These are phyloP conservation scores for Dendrocincla fuliginosa DNA, from an alignment of 2,797 vertebrate genomes.

Conservation along the genomic window DNA sequence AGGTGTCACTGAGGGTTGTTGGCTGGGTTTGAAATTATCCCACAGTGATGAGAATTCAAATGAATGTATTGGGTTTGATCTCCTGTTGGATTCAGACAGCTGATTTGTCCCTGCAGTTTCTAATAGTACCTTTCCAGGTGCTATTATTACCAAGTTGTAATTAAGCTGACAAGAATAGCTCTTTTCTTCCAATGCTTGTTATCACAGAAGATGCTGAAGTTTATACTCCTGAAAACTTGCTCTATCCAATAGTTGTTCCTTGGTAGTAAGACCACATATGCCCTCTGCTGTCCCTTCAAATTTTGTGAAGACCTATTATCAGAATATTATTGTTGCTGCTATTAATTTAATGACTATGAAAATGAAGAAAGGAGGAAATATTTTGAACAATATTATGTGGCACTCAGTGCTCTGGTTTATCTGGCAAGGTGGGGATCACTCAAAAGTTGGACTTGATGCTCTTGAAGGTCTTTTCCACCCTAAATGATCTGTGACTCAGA, in stretches of 20 bases:
- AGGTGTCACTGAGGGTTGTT: neutral
- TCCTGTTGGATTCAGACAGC: neutral
- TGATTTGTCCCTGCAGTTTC: neutral
- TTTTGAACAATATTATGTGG: neutral
- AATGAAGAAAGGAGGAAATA: neutral
- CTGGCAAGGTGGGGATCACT: neutral
- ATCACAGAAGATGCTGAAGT: neutral
- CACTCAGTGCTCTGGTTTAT: neutral
- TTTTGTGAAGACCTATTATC: neutral
- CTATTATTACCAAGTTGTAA: neutral
- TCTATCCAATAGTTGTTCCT: neutral
- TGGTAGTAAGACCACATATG: conserved; percentile 45
- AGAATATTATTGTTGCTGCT: neutral
- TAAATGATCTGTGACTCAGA: neutral
- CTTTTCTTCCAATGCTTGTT: neutral
- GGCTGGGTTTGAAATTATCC: neutral
- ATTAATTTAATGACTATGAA: neutral
- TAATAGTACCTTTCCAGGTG: neutral
- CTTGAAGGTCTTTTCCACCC: neutral
- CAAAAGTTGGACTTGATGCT: neutral
- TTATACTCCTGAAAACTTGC: neutral
- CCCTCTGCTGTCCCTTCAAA: conserved; percentile 64
- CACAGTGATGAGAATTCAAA: neutral
- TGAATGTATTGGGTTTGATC: neutral
- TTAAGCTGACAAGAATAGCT: neutral